Evolutionary conservation across 2,888 invertebrate species (phyloP), one percentile per base, ranked within the genome.

Genomic region (Notodonta dromedarius): DNA sequence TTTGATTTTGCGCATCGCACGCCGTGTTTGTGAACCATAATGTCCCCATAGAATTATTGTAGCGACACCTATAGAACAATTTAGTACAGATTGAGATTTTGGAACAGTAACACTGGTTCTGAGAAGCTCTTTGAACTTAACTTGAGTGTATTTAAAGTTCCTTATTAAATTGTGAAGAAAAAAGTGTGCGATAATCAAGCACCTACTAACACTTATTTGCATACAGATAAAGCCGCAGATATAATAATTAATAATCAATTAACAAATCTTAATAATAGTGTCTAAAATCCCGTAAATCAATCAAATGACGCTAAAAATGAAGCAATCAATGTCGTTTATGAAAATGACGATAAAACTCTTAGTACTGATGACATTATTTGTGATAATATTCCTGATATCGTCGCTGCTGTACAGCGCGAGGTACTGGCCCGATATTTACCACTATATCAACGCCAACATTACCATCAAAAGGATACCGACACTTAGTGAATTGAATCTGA

Each of bases 381-480:
- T 89, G 2, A 75, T 87, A 62, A 55, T 92, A 56, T 89, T 86
- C 16, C 66, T 93, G 13, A 77, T 93, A 77, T 84, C 88, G 16
- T 68, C 82, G 0, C 73, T 89, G 48, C 58, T 93, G 13, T 93
- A 90, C 62, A 91, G 90, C 71, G 77, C 81, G 0, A 83, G 80
- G 62, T 93, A 89, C 64, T 93, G 91, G 93, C 88, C 88, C 0
- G 93, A 93, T 69, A 70, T 92, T 0, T 86, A 93, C 54, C 90
- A 85, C 60, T 93, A 92, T 60, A 78, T 91, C 11, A 87, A 89
- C 51, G 86, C 89, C 0, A 91, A 93, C 67, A 88, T 93, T 40
- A 93, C 92, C 0, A 91, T 93, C 48, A 90, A 85, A 71, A 78
- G 86, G 44, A 91, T 93, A 67, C 88, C 90, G 0, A 91, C 87